Evolutionary conservation across 2,888 invertebrate species (phyloP), one percentile per base, ranked within the genome.

Genomic region (Deladenus siricidicola): DNA sequence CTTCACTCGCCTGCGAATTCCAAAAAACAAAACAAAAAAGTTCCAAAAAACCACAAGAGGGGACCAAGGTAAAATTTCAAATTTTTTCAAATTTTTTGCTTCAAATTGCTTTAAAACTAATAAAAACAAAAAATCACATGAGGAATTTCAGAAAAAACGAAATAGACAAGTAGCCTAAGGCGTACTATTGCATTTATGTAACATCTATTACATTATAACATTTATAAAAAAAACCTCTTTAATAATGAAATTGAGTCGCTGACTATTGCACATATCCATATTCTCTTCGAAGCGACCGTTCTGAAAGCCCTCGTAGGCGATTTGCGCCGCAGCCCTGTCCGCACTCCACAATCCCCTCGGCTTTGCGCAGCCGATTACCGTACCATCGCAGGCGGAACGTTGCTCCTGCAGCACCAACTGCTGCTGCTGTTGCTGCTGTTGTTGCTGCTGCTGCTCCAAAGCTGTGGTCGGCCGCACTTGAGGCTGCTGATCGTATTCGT

Each of bases 221-320:
- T 34, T 10, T 34, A 34, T 10, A 34, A 30, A n/a, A 3, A 43
- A 14, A 30, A 75, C 72, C 53, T 69, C 69, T 50, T 72, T 65
- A 21, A 75, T 75, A n/a, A 76, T 68, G 1, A 62, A 64, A 45
- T 66, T 51, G 6, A 77, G 56, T 51, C 76, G 54, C 34, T 62
- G 56, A 48, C 72, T 72, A 56, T 77, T 76, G 64, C 76, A 76
- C 57, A 76, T 76, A 21, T 77, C 75, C 29, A 39, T 53, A 4
- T 53, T 53, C 1, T 53, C 53, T n/a, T 53, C 53, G n/a, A 6
- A 34, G 8, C 14, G 39, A 6, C 39, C 8, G 14, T 34, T 34
- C 14, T 34, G 6, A 14, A 10, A 34, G 6, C 39, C 39, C 39
- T 34, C 39, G 39, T 34, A 34, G 14, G 14, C 14, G 39, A 14